Evolutionary conservation across 2,797 vertebrate genomes (phyloP), one percentile per base, ranked within the genome.

Genomic region (Tapirus indicus): DNA sequence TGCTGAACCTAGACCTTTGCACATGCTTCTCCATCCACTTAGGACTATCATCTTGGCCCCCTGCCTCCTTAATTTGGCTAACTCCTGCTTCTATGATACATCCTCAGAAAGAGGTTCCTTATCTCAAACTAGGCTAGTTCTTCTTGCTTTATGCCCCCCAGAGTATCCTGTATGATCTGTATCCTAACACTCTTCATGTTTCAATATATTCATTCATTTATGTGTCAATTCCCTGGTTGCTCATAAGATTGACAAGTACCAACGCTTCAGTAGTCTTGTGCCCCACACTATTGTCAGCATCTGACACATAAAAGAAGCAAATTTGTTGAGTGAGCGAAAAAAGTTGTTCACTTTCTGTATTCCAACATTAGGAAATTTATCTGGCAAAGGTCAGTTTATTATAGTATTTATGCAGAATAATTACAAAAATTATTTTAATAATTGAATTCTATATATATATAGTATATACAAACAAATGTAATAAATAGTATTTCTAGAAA

Each of bases 311-410:
- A 82, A 21, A 54, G 60, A 74, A 18, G 41, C 13, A 60, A 68
- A 25, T 10, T 60, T 62, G 27, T 25, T 84, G 71, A 84, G 6
- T 47, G n/a, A 62, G 47, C n/a, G 35, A 60, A 82, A 79, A 44
- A 80, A 74, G 44, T 14, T n/a, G 17, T 52, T 75, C 35, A 83
- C 52, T 60, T 35, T 75, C 84, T 60, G 12, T 69, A 68, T 88
- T 69, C 29, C n/a, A 77, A 75, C n/a, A 58, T 80, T 58, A 83
- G 69, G 60, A 69, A 77, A 66, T 29, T 58, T 88, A 13, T 87
- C 74, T 88, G 77, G n/a, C 25, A 92, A 88, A 66, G 83, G 7
- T 75, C 83, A 56, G 27, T 18, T 80, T 79, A 60, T 92, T 83
- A 82, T 29, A 80, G 83, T n/a, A 83, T 41, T 86, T 83, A 58